Base-by-base conservation (phyloP, 2,113 vertebrate genomes). In the Alexandromys fortis region DNA sequence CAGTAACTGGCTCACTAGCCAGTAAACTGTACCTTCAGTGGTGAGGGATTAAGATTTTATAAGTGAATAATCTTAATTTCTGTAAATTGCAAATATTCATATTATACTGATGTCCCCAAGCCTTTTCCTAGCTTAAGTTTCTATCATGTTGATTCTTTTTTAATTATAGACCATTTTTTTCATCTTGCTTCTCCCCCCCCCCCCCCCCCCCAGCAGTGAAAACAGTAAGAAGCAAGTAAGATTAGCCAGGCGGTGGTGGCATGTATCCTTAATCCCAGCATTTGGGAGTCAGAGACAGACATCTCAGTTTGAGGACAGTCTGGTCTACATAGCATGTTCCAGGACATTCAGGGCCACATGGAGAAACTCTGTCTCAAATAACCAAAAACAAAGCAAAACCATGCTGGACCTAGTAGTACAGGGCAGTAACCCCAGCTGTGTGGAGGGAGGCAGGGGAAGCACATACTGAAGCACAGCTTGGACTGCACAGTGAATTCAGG, bases 21-120 rank as follows among this genome's bases (percentile, higher is more conserved):
- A 72, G 55, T 72, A 92, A 77, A 92, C 92, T 55, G 16, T 79
- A 67, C 24, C 2, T 65, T 3, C 76, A 8, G 63, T 83, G 28
- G 26, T 90, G 42, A 88, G 63, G 73, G 68, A 82, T 92, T 92
- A 89, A 93, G 83, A 86, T 93, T 86, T 92, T 61, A 16, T 58
- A 42, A 63, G 35, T 52, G 9, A 52, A 67, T 92, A 8, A 49
- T 88, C 24, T 72, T 96, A 72, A 90, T 94, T 94, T 96, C 3
- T 91, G 5, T 89, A 73, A 89, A 45, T 5, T 91, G 33, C 3
- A 81, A 13, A 83, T 92, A 89, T 47, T 90, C 7, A 17, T 85
- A 76, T 33, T 90, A 16, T 10, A n/a, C 30, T 90, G 73, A 0
- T 63, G 89, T 85, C 92, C 81, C 67, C 11, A 94, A 90, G 28